Evolutionary conservation across 2,113 vertebrate genomes (phyloP).

Genomic region (Thinocorus orbignyianus): DNA sequence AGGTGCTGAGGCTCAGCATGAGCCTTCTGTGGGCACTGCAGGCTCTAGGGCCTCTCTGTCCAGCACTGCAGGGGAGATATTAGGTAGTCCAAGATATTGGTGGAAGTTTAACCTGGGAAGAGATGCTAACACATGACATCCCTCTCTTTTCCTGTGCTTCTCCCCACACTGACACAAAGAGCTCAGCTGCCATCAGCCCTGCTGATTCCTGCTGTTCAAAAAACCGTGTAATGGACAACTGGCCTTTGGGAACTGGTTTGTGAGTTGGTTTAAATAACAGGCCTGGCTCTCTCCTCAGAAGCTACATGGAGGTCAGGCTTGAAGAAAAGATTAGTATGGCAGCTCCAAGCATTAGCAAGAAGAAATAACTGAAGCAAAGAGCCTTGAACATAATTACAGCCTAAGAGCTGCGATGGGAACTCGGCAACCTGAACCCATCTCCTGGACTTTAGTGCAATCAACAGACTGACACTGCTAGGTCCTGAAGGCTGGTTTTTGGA

Average conservation of each 20-base stretch:
- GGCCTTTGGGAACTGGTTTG: background rate
- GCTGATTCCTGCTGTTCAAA: conserved; percentile 22
- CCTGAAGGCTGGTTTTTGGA: conserved; percentile 26
- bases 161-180: background rate
- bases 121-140: background rate
- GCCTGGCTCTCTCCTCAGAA: conserved; percentile 10
- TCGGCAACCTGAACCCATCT: background rate
- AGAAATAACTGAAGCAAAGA: conserved; percentile 29
- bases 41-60: background rate
- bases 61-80: accelerated
- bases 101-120: background rate
- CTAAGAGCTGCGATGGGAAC: conserved; percentile 9
- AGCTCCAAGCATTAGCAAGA: background rate
- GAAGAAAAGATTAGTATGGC: conserved; percentile 22
- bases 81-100: background rate
- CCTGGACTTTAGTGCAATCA: background rate
- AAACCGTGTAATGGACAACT: background rate
- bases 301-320: conserved; percentile 4
- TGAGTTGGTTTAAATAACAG: conserved; percentile 46
- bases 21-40: background rate
- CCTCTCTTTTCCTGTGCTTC: background rate
- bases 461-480: conserved; percentile 37
- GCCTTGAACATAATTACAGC: conserved; percentile 44
- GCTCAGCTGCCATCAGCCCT: background rate
- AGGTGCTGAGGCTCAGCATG: background rate